Base-by-base conservation (phyloP, 2,113 vertebrate species). In the Camelus dromedarius region DNA sequence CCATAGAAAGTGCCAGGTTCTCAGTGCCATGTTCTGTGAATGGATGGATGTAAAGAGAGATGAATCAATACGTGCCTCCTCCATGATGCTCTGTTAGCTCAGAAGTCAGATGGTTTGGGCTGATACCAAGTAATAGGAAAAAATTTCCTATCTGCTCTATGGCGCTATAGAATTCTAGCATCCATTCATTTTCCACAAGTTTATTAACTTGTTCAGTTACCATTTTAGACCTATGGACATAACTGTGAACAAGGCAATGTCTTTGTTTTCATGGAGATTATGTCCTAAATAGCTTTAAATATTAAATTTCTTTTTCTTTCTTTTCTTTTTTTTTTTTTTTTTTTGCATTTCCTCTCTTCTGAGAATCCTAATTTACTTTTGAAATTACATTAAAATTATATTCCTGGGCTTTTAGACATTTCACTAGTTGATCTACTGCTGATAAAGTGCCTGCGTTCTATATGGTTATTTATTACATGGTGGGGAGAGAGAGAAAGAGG, bases 321-420 rank as follows among this genome's bases (percentile, higher is more conserved):
- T 42, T 42, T 42, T 42, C 38, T 42, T 42, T 42, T 42, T 42
- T 5, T 42, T 42, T 42, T 42, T 42, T 38, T 95, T 73, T 67
- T 19, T 80, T 76, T 60, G 22, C 6, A 38, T 81, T 76, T 94
- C 16, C 38, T 88, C 28, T 91, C 38, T 48, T 88, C 15, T 60
- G n/a, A 93, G 22, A 79, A 5, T 22, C 66, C 54, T 67, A 50
- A 46, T 72, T 72, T 85, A n/a, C 28, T 70, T 90, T 94, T 81
- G 26, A 76, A 91, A 64, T 86, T 35, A 26, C 12, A 54, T 82
- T 77, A 91, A 60, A 73, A 22, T 72, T 48, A 18, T 3, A 93
- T 16, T 84, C 38, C 42, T 69, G 30, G 24, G 13, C 12, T 81
- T 94, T 22, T 35, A 60, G 20, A 26, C 4, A n/a, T 77, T 75